Percentiles rank a stretch among this genome's conserved stretches.
Conservation (phyloP, 2,797 vertebrate genomes). For the Schizothorax lantsangensis region DNA sequence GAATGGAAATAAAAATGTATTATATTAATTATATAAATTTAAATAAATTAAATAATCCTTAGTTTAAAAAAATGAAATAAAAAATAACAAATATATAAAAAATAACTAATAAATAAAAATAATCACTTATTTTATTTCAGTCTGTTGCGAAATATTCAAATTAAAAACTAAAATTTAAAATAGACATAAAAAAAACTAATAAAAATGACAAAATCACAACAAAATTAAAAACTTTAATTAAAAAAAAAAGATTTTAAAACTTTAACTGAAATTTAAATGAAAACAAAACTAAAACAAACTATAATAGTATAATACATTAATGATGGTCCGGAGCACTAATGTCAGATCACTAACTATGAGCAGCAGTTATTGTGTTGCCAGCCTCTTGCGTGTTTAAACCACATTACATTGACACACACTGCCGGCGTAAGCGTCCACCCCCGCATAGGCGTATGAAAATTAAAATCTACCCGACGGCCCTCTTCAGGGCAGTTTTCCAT, state of each 20-base stretch:
- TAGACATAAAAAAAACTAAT: not conserved
- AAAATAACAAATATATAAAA: not conserved
- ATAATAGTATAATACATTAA: not conserved
- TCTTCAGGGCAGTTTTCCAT: constrained; percentile 8
- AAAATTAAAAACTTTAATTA: not conserved
- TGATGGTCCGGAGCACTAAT: not conserved
- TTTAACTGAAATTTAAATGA: no score
- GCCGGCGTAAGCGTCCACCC: not conserved
- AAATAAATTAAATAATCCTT: not conserved
- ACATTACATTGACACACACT: constrained; percentile 15
- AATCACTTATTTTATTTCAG: not conserved
- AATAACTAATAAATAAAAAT: not conserved
- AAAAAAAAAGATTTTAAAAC: no score
- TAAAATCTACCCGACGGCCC: constrained; percentile 1
- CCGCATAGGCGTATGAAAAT: not conserved
- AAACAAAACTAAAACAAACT: not conserved
- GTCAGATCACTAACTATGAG: not conserved
- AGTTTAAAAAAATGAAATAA: not conserved
- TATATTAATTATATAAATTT: not conserved
- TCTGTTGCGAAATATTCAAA: not conserved
- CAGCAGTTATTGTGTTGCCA: constrained; percentile 6
- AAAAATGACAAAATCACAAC: not conserved
- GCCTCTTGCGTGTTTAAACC: constrained; percentile 20
- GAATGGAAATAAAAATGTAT: not conserved
- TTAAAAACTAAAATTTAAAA: not conserved